Base-by-base conservation (phyloP, 2,888 invertebrate species). In the Synanthedon andrenaeformis region DNA sequence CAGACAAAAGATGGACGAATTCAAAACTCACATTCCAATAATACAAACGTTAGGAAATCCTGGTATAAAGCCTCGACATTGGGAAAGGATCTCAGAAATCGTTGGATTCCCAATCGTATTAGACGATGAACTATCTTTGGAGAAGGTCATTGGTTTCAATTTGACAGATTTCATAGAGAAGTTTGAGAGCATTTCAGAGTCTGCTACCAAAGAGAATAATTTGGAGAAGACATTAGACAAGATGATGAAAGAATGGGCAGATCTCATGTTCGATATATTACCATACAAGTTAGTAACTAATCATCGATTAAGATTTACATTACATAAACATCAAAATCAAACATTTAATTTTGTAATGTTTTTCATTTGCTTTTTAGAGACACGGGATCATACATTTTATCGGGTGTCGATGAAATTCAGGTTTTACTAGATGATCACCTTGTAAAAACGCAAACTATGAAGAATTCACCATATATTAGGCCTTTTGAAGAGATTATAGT, bases 371-470 rank as follows among this genome's bases (percentile, higher is more conserved):
- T 55, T 73, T 78, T 57, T 67, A 91, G 95, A 65, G 94, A 96
- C 76, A 96, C 97, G 6, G 98, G 97, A 11, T 97, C 97, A 0
- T 93, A 90, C 64, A 96, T 98, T 62, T 85, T 98, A 57, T 94
- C 96, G 0, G 92, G 96, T 56, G 91, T 98, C 5, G 98, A 98
- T 79, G 97, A 98, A 66, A 97, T 98, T 70, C 98, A 98, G 79
- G 86, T 96, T 42, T 82, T 96, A 52, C 82, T 98, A 54, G 98
- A 98, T 76, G 98, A 98, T 76, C 98, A 98, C 74, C 94, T 98
- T 62, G 94, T 98, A 8, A 98, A 98, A 81, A 96, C 97, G 2
- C 97, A 98, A 76, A 97, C 98, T 0, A 98, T 98, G 97, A 95
- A 97, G 80, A 97, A 97, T 69, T 98, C 98, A 0, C 96, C 97